phyloP scores from a whole-genome alignment of 23 tunicate species.

The Trididemnum miniatum region DNA sequence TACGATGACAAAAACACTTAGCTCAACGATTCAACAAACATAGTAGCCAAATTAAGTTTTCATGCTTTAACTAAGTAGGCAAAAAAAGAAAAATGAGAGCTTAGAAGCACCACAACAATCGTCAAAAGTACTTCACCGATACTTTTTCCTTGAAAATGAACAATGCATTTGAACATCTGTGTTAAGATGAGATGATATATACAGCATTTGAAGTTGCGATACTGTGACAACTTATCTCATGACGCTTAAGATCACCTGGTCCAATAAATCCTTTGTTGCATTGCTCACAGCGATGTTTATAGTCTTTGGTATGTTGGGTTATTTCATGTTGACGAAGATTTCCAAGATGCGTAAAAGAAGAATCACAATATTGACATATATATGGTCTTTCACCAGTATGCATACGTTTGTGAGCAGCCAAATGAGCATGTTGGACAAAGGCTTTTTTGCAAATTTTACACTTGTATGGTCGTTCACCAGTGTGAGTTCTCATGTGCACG shows the following conservation, averaged over 20 bases:
- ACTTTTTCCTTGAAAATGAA: too few species aligned
- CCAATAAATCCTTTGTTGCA: slow-evolving; percentile 68
- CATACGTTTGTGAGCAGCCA: slow-evolving; percentile 30
- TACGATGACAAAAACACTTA: too few species aligned
- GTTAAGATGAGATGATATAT: too few species aligned
- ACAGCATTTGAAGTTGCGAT: too few species aligned
- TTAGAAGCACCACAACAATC: too few species aligned
- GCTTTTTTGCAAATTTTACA: slow-evolving; percentile 48
- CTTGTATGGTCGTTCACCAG: slow-evolving; percentile 70
- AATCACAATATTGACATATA: slow-evolving; percentile 49
- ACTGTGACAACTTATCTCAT: too few species aligned
- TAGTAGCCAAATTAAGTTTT: too few species aligned
- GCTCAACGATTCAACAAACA: too few species aligned
- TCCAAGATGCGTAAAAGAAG: slow-evolving; percentile 56
- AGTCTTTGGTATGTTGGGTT: slow-evolving; percentile 67
- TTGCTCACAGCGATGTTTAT: slow-evolving; percentile 53
- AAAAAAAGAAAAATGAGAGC: too few species aligned
- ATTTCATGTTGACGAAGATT: slow-evolving; percentile 68
- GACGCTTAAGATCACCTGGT: slow-evolving; percentile 63
- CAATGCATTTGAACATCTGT: too few species aligned
- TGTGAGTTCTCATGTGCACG: slow-evolving; percentile 55
- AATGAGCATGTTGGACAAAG: slow-evolving; percentile 50
- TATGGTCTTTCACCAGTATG: slow-evolving; percentile 64
- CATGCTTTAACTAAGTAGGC: too few species aligned
- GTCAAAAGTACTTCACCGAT: too few species aligned